Evolutionary conservation across 2,888 invertebrate genomes (phyloP), one percentile per base, ranked within the genome.

Genomic region (Synanthedon vespiformis): DNA sequence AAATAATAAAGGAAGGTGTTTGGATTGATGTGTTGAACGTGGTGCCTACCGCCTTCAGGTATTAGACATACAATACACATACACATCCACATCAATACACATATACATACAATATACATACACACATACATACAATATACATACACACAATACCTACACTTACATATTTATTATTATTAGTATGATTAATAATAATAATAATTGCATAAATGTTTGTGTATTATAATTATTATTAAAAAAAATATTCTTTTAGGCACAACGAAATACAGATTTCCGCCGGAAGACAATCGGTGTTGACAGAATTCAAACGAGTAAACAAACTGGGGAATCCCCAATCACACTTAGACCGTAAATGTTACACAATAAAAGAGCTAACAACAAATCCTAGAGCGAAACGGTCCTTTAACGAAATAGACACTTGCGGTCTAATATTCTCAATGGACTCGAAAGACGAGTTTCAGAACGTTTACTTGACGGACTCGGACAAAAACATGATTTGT

Each of bases 381-480:
- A 77, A 75, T 16, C 69, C 77, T 0, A 55, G 58, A 0, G 61
- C 68, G 52, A 53, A 56, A 4, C 77, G 76, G 16, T 72, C 80
- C 50, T 92, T 91, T 65, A 89, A 90, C 56, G 95, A 95, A 85
- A 87, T 94, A 57, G 95, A 95, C 75, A 90, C 92, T 10, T 89
- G 92, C 4, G 95, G 94, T 1, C 63, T 93, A 2, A 87, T 94
- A 44, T 85, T 92, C 22, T 74, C 83, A 54, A 80, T 91, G 41
- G 89, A 88, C 40, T 66, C 57, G 41, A 75, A 76, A 55, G 61
- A 58, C 50, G 72, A 75, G 54, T 84, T 82, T 53, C 92, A 92
- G 74, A 88, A 89, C 54, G 75, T 92, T 0, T 92, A 90, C 74
- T 51, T 92, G 14, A 74, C 90, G 0, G 92, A 92, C 67, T 67